Conservation (phyloP, 2,797 vertebrate species). For the Hypotaenidia philippensis region DNA sequence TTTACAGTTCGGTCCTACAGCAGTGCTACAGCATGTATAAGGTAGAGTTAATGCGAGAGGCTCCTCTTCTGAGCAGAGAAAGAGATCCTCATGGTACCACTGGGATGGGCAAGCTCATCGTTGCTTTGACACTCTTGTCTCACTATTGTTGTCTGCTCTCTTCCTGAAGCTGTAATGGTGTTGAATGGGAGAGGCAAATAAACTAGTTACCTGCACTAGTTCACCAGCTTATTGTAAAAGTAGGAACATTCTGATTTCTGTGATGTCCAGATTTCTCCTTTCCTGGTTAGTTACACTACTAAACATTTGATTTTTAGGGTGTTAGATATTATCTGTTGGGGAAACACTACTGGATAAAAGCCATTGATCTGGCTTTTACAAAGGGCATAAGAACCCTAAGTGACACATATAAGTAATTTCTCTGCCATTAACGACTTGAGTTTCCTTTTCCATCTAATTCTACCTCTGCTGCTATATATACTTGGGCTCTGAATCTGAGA, state of each 20-base stretch:
- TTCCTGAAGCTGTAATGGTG: neutral
- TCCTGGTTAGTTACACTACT: neutral
- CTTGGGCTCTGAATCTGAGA: neutral
- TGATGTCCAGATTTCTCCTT: neutral
- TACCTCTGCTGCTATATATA: neutral
- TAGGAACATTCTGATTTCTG: neutral
- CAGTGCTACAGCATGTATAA: conserved; percentile 99
- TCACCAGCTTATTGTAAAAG: neutral
- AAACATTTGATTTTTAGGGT: neutral
- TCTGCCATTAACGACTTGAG: neutral
- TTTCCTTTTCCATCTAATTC: neutral
- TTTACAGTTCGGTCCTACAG: conserved; percentile 93
- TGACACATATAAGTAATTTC: neutral
- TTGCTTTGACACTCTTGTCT: neutral
- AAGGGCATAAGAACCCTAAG: neutral
- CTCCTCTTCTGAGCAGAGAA: neutral
- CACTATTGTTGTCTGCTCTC: neutral
- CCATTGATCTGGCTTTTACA: neutral
- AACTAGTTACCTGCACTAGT: neutral
- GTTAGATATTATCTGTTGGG: neutral
- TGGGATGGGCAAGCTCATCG: neutral
- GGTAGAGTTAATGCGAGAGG: conserved; percentile 79
- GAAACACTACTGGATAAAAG: neutral
- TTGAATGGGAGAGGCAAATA: neutral
- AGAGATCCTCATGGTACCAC: neutral